Evolutionary conservation across 2,888 invertebrate genomes (phyloP), one percentile per base, ranked within the genome.

Genomic region (Erannis defoliaria): DNA sequence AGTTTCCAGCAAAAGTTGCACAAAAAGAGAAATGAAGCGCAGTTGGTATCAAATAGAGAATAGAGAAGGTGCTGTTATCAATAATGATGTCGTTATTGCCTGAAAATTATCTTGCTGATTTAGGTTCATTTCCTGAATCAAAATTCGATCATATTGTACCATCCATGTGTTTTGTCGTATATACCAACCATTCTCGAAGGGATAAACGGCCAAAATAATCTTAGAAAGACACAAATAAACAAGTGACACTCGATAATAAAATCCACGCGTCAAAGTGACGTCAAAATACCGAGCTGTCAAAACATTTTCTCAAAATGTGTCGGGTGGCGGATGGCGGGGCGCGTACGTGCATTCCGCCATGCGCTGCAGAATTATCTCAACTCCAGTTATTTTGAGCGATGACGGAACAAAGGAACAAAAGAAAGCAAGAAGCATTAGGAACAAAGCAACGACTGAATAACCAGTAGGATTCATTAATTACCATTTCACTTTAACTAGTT

Each of bases 221-320:
- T n/a, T 10, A 33, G 48, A 40, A 33, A 16, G 19, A 40, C 9
- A 1, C 12, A 19, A 14, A 46, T 29, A 31, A 40, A 50, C 6
- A 43, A 43, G 8, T 19, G 57, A 38, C 51, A 38, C 37, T 50
- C 43, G 26, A 38, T 29, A 45, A 46, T 16, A 23, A 33, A 18
- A 54, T 50, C 29, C 21, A 18, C 23, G 57, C 66, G 64, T 61
- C 64, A 59, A 53, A 31, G 12, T 43, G 58, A 56, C 51, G 60
- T 59, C 43, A 37, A 62, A 58, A 59, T 58, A 53, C 53, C 55
- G 45, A 60, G 23, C 58, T 64, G 65, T 62, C 67, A 67, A 59
- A 65, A 69, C 55, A 63, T 55, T 21, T n/a, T 48, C 42, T 35
- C 23, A 31, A 42, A 42, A 5, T 26, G 14, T 31, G 12, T 21